Percentiles rank a stretch among this genome's conserved stretches.
These are phyloP conservation scores for Alectura lathami DNA, from an alignment of 2,113 vertebrate species.

Conservation along the genomic window DNA sequence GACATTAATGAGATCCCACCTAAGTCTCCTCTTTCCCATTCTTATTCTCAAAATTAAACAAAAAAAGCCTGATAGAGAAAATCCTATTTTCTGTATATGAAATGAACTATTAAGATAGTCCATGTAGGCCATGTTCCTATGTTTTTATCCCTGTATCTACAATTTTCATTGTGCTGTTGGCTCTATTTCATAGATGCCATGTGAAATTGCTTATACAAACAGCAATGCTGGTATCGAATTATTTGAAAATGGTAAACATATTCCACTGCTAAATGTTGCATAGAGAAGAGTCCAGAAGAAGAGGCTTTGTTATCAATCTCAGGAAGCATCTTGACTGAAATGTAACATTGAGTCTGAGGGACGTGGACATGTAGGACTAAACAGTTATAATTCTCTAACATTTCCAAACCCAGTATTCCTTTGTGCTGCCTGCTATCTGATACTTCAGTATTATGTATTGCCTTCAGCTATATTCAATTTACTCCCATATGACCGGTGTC, in stretches of 20 bases:
- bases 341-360: not conserved
- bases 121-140: not conserved
- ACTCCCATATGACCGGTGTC: not conserved
- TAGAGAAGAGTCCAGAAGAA: not conserved
- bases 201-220: not conserved
- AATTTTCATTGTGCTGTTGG: not conserved
- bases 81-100: not conserved
- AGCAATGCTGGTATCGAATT: not conserved
- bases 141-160: not conserved
- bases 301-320: not conserved
- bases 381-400: not conserved
- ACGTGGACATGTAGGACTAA: not conserved
- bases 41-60: not conserved
- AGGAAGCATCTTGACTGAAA: not conserved
- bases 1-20: not conserved
- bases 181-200: not conserved
- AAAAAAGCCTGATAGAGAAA: not conserved
- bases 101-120: not conserved
- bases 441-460: slow-evolving; percentile 47
- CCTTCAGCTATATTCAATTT: slow-evolving; percentile 27
- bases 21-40: not conserved
- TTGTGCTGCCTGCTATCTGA: not conserved
- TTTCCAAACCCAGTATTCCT: not conserved
- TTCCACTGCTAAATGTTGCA: not conserved
- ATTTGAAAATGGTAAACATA: not conserved